Conservation (phyloP, 2,888 invertebrate species). For the Pomacea canaliculata region DNA sequence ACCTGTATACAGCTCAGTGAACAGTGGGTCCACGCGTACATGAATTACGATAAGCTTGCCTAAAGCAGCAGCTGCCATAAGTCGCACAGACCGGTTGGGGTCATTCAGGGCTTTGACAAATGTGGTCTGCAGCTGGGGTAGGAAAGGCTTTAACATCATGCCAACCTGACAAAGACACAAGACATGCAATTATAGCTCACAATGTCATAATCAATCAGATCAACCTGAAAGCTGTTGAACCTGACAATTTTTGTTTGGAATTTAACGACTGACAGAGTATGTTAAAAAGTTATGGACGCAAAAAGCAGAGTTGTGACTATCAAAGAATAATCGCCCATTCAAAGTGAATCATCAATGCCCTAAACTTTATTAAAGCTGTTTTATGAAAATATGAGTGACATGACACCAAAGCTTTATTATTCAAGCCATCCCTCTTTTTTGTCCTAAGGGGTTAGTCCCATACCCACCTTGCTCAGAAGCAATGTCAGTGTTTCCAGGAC, state of each 20-base stretch:
- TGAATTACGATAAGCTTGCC: constrained; percentile 91
- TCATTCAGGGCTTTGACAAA: constrained; percentile 96
- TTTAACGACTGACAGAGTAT: background rate
- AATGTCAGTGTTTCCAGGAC: constrained; percentile 93
- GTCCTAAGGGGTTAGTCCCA: too few species aligned
- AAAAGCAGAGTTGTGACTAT: background rate
- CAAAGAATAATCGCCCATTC: too few species aligned
- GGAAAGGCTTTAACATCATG: constrained; percentile 94
- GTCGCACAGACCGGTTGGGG: constrained; percentile 85
- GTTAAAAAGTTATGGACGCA: background rate
- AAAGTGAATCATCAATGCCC: too few species aligned
- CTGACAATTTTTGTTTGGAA: too few species aligned
- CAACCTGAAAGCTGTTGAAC: too few species aligned
- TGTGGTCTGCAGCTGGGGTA: constrained; percentile 98
- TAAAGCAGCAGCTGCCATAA: constrained; percentile 87
- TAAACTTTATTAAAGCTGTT: too few species aligned
- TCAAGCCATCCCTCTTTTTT: too few species aligned
- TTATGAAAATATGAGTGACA: too few species aligned
- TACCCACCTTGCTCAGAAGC: constrained; percentile 85
- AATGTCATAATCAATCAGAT: background rate
- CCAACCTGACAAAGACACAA: constrained; percentile 79
- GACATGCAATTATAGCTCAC: background rate
- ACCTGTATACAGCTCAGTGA: constrained; percentile 89
- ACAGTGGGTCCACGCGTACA: constrained; percentile 93
- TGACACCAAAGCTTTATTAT: too few species aligned